Conservation (phyloP, 2,888 invertebrate genomes). For the Euproctis similis region DNA sequence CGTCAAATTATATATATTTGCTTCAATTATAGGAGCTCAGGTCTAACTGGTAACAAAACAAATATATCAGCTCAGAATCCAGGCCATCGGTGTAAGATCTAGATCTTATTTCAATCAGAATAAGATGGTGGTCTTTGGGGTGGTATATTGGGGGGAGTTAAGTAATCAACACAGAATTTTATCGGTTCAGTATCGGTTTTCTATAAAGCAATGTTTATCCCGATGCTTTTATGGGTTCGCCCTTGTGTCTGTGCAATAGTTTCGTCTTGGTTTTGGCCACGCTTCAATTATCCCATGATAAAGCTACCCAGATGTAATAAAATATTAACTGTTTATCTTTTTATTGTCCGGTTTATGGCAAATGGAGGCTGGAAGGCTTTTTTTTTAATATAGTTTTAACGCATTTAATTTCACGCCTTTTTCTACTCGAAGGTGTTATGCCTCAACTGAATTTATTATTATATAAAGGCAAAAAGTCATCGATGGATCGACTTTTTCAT, state of each 20-base stretch:
- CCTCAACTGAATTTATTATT: too few relatives aligned
- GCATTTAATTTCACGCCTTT: too few relatives aligned
- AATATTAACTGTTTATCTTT: constrained; percentile 7
- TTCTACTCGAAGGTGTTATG: too few relatives aligned
- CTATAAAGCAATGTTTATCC: constrained; percentile 41
- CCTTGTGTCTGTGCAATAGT: constrained; percentile 17
- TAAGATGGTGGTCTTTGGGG: constrained; percentile 21
- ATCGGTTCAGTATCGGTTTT: constrained; percentile 38
- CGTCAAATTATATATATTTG: too few relatives aligned
- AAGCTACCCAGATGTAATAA: constrained; percentile 9
- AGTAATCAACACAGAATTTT: constrained; percentile 29
- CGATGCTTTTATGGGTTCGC: constrained; percentile 13
- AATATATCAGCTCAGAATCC: background rate
- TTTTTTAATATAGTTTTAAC: too few relatives aligned
- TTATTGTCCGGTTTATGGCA: constrained; percentile 8
- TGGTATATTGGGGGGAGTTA: constrained; percentile 18
- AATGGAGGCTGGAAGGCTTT: too few relatives aligned
- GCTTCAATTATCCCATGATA: constrained; percentile 17
- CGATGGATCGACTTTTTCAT: too few relatives aligned
- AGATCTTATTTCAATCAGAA: constrained; percentile 26
- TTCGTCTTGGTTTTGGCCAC: constrained; percentile 12
- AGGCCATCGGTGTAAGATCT: constrained; percentile 14
- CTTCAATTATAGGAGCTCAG: too few relatives aligned
- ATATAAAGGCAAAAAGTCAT: too few relatives aligned
- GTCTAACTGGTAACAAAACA: background rate